Conservation (phyloP, 2,113 vertebrate genomes). For the Elaphurus davidianus region DNA sequence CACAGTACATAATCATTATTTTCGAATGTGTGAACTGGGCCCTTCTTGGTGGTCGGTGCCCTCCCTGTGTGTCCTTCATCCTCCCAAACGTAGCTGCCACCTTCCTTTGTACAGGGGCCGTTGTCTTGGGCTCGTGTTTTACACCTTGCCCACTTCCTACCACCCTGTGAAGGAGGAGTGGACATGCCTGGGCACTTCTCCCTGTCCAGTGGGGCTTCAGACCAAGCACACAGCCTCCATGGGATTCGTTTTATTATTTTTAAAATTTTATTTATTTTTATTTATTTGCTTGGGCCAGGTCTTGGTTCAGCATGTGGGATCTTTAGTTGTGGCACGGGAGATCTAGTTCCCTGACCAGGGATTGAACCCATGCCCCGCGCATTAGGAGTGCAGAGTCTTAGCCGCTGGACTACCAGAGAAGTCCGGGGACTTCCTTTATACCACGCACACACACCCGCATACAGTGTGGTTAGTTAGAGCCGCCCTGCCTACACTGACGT, state of each 20-base stretch:
- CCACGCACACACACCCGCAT: rapidly evolving
- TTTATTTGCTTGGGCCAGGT: background rate
- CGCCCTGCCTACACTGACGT: rapidly evolving
- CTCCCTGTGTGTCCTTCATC: background rate
- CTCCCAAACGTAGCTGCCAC: background rate
- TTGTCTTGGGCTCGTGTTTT: background rate
- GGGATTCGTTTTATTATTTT: background rate
- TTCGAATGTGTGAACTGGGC: background rate
- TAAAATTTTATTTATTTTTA: background rate
- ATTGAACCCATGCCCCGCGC: background rate
- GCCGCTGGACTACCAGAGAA: background rate
- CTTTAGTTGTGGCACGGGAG: background rate
- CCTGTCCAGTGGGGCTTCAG: background rate
- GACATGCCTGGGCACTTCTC: background rate
- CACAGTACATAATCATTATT: background rate
- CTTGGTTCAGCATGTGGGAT: background rate
- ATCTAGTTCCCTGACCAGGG: background rate
- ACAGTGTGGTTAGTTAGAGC: background rate
- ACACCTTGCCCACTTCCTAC: background rate
- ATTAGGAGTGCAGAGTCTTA: background rate
- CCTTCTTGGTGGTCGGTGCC: background rate
- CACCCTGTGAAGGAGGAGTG: background rate
- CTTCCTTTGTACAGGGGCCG: background rate
- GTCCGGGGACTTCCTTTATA: background rate
- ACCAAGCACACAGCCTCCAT: background rate